Conservation (phyloP, 2,113 vertebrate species). For the Pristiophorus japonicus region DNA sequence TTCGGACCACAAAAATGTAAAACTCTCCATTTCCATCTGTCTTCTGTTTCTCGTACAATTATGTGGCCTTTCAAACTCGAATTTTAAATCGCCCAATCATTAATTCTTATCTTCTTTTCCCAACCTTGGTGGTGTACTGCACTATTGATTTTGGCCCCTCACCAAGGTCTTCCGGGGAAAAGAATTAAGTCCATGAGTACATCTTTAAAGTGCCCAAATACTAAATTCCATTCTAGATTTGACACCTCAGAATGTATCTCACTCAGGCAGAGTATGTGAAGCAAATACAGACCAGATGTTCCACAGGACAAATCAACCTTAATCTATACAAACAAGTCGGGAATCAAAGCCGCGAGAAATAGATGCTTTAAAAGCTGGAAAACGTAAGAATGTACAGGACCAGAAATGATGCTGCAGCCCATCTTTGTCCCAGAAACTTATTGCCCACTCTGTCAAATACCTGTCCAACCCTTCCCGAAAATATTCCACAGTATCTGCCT, state of each 20-base stretch:
- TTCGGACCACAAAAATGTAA: background rate
- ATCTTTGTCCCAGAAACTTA: background rate
- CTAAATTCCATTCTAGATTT: background rate
- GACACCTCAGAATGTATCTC: background rate
- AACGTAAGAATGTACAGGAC: background rate
- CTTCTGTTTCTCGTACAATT: background rate
- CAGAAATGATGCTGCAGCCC: background rate
- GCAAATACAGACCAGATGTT: conserved; percentile 16
- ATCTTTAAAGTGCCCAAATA: background rate
- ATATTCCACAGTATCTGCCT: background rate
- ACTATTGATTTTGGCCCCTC: background rate
- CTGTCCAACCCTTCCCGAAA: background rate
- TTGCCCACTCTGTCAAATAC: background rate
- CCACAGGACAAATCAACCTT: background rate
- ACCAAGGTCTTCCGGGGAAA: background rate
- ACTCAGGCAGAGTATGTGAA: background rate
- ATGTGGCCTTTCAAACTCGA: background rate
- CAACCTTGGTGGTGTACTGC: background rate
- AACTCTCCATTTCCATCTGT: background rate
- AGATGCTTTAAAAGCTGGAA: background rate
- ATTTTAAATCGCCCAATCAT: background rate
- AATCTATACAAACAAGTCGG: background rate
- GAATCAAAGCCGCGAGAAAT: background rate
- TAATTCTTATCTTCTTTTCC: background rate
- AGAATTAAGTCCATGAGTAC: background rate